A percentile compares a stretch with the other conserved stretches of the same genome.
Conservation (phyloP, 2,113 vertebrate genomes). For the Toxotes chatareus region DNA sequence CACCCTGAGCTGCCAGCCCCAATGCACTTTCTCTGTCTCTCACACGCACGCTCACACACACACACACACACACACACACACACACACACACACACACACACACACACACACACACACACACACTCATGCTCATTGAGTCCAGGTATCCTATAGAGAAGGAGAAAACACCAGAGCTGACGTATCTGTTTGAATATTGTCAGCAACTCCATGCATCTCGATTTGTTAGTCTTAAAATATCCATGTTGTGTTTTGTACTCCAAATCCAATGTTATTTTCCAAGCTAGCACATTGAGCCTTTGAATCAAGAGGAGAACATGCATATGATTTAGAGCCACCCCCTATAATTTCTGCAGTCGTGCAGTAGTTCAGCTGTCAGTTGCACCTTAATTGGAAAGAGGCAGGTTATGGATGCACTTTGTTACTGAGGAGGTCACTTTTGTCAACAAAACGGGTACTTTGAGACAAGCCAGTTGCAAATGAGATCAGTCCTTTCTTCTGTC, state of each 20-base stretch:
- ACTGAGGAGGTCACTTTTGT: constrained; percentile 84
- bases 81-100: constrained; percentile 31
- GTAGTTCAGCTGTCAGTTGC: constrained; percentile 70
- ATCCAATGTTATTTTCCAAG: constrained; percentile 45
- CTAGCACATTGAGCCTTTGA: constrained; percentile 46
- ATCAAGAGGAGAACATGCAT: constrained; percentile 34
- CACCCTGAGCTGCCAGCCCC: constrained; percentile 79
- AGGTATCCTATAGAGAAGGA: constrained; percentile 63
- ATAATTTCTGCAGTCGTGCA: constrained; percentile 52
- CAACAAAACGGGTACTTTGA: constrained; percentile 86
- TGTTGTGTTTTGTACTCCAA: constrained; percentile 30
- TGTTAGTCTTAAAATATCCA: constrained; percentile 49
- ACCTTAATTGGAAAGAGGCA: constrained; percentile 80
- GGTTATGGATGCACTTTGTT: constrained; percentile 86
- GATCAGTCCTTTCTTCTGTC: constrained; percentile 66
- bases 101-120: constrained; percentile 35
- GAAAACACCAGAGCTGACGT: constrained; percentile 46
- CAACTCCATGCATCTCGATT: constrained; percentile 53
- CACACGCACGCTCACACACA: constrained; percentile 23
- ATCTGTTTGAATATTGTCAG: constrained; percentile 37
- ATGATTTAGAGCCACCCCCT: constrained; percentile 32
- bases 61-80: constrained; percentile 14
- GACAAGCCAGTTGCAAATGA: constrained; percentile 77
- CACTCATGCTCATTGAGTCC: constrained; percentile 44
- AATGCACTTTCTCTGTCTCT: constrained; percentile 65